Evolutionary conservation across 2,113 vertebrate species (phyloP).

Genomic region (Benitochromis conjunctus): DNA sequence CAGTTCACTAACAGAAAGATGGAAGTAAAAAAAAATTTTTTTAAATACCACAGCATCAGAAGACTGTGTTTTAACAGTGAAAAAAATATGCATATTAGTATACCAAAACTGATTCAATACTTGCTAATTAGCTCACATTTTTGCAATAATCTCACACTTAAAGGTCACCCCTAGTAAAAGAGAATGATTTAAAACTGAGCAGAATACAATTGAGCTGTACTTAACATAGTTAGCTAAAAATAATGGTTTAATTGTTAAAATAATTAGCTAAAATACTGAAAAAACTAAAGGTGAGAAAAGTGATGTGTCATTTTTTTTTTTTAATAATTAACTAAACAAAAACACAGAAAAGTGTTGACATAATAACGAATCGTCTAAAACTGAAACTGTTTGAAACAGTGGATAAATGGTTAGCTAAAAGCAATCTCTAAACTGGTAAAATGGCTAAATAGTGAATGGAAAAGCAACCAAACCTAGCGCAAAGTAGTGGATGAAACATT

Average conservation of each 20-base stretch:
- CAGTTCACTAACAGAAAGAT: conserved; percentile 2
- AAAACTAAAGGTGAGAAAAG: not conserved
- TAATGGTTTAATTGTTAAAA: not conserved
- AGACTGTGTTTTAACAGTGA: not conserved
- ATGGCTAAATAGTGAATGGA: not conserved
- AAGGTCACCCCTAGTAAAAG: not conserved
- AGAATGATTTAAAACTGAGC: rapidly evolving
- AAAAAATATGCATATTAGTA: not conserved
- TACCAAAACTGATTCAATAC: not conserved
- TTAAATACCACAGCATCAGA: too few relatives aligned
- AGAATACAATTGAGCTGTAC: not conserved
- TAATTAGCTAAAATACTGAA: not conserved
- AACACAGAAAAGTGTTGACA: not conserved
- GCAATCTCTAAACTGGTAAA: not conserved
- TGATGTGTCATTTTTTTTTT: not conserved
- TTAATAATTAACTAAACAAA: not conserved
- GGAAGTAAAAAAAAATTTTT: not conserved
- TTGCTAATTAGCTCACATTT: not conserved
- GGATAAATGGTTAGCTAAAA: not conserved
- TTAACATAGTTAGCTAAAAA: not conserved
- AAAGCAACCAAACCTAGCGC: not conserved
- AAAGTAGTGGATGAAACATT: not conserved
- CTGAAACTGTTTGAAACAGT: not conserved
- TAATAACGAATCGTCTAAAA: not conserved
- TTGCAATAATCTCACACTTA: not conserved